Evolutionary conservation across 2,888 invertebrate genomes (phyloP), one percentile per base, ranked within the genome.

Genomic region (Mythimna ferrago): DNA sequence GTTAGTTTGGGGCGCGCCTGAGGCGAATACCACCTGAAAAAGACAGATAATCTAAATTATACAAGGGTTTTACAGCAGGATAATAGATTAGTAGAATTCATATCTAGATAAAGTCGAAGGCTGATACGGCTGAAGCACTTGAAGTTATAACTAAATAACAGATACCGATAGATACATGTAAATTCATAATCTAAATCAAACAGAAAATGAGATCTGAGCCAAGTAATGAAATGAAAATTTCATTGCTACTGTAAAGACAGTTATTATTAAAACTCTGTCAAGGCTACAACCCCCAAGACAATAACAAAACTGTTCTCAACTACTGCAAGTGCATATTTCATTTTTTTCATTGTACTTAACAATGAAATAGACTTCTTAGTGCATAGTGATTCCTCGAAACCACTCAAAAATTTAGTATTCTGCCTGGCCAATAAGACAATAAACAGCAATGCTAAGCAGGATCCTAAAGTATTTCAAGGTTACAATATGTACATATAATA

Each of bases 11-110:
- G 90, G 89, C 2, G 92, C 93, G n/a, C 92, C 92, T 53, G 93
- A 87, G 11, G 90, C 91, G 35, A 93, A 73, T 75, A 89, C 93
- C 90, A 92, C 83, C 95, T 95, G 90, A 0, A 88, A 88, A 19
- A 61, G 14, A 21, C 0, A 32, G 44, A 41, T 1, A 61, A 66
- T 61, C 2, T 1, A 6, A 48, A 32, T 11, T 61, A 35, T 2
- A 16, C 9, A 51, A 19, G 2, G 4, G 14, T 48, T 26, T 5
- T 35, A 53, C 14, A 62, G 53, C 35, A 53, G 44, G 48, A 19
- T 9, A 6, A 6, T 16, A 14, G 44, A 44, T 14, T 14, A 44
- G 4, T 14, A 9, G 7, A 32, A 26, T 66, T 2, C n/a, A 48
- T 5, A 16, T 14, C 6, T 48, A 48, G 1, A 48, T 48, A 48